These are phyloP conservation scores for Rhea pennata DNA, from an alignment of 2,113 vertebrate species.

Conservation along the genomic window DNA sequence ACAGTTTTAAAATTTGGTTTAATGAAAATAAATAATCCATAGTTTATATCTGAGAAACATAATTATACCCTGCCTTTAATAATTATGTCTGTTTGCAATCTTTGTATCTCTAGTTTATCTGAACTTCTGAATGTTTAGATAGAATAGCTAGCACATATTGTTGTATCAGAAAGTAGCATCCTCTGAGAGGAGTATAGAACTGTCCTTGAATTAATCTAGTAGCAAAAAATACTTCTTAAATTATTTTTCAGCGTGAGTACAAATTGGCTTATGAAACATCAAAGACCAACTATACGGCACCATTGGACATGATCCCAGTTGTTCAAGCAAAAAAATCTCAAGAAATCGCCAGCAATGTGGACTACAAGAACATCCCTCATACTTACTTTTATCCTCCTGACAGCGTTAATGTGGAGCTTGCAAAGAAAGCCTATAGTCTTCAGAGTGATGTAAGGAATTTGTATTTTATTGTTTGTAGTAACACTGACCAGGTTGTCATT, in stretches of 20 bases:
- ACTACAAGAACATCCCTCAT: conserved; percentile 80
- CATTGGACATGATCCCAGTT: conserved; percentile 90
- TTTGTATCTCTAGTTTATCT: neutral
- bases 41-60: neutral
- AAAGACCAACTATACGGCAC: conserved; percentile 87
- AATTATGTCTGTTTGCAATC: neutral
- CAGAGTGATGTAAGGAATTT: conserved; percentile 86
- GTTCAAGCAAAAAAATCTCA: conserved; percentile 91
- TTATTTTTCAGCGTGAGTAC: conserved; percentile 83
- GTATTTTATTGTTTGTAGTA: neutral
- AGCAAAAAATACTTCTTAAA: neutral
- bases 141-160: neutral
- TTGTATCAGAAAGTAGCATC: neutral
- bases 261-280: conserved; percentile 90
- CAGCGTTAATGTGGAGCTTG: conserved; percentile 81
- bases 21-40: neutral
- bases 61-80: neutral
- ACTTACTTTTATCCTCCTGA: conserved; percentile 84
- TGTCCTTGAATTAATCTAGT: neutral
- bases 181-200: neutral
- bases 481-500: neutral
- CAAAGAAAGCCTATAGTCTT: conserved; percentile 86
- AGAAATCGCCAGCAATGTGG: conserved; percentile 81
- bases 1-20: neutral
- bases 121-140: neutral